Evolutionary conservation across 2,113 vertebrate species (phyloP).

Genomic region (Phyllostomus discolor): DNA sequence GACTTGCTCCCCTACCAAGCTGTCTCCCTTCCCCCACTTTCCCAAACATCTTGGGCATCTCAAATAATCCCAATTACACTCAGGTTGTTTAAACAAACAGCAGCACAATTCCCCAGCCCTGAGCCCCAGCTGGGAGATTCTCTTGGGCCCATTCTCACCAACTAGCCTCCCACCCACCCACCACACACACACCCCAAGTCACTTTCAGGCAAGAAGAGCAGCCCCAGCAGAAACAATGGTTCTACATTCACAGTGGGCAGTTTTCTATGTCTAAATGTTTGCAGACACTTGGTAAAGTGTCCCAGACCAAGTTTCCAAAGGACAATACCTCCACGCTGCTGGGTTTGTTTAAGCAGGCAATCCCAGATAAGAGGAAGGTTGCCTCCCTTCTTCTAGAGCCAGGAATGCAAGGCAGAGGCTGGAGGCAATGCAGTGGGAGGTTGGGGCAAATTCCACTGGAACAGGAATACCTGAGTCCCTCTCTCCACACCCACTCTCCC

Average conservation of each 20-base stretch:
- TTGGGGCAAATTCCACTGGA: not conserved
- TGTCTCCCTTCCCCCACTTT: slow-evolving; percentile 53
- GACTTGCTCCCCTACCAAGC: slow-evolving; percentile 48
- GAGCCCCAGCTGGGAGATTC: slow-evolving; percentile 63
- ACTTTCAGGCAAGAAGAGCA: slow-evolving; percentile 76
- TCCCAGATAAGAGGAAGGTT: slow-evolving; percentile 26
- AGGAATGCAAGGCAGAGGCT: slow-evolving; percentile 26
- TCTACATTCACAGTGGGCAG: slow-evolving; percentile 75
- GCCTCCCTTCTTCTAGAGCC: slow-evolving; percentile 24
- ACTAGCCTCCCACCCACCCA: not conserved
- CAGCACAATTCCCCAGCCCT: slow-evolving; percentile 68
- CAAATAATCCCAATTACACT: slow-evolving; percentile 75
- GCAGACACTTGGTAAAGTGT: slow-evolving; percentile 78
- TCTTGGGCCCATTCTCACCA: slow-evolving; percentile 73
- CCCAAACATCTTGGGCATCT: slow-evolving; percentile 61
- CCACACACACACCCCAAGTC: slow-evolving; percentile 52
- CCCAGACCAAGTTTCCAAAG: slow-evolving; percentile 77
- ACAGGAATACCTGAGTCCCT: not conserved
- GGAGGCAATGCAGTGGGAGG: not conserved
- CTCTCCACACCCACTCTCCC: not conserved
- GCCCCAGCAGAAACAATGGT: slow-evolving; percentile 80
- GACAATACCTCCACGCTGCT: slow-evolving; percentile 49
- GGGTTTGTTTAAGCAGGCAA: slow-evolving; percentile 43
- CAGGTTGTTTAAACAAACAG: slow-evolving; percentile 79
- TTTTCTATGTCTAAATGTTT: slow-evolving; percentile 79